These are phyloP conservation scores for Synergus laeviventris DNA, from an alignment of 2,888 invertebrate genomes.

Conservation along the genomic window DNA sequence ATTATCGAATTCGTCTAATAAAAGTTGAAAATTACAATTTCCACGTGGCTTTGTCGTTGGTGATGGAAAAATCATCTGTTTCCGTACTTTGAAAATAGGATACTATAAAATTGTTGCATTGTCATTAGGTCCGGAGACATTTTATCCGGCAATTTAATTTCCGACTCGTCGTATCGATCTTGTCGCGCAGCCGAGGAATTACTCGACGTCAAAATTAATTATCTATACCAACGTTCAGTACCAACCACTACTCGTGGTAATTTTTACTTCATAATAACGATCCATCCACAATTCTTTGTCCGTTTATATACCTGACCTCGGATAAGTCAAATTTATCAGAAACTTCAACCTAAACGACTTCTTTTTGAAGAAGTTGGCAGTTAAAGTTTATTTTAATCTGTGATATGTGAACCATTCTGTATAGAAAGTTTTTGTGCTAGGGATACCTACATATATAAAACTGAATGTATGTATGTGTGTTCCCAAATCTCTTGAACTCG, in stretches of 20 bases:
- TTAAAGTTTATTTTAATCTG: not conserved
- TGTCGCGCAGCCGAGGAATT: constrained; percentile 38
- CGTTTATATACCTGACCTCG: not conserved
- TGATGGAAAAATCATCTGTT: constrained; percentile 20
- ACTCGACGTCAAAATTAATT: constrained; percentile 45
- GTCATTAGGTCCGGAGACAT: constrained; percentile 14
- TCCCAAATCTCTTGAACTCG: too few species aligned
- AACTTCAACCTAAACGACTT: not conserved
- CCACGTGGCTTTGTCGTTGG: not conserved
- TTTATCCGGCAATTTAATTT: constrained; percentile 32
- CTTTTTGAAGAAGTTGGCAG: not conserved
- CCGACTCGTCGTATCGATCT: constrained; percentile 57
- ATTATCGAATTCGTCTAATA: not conserved
- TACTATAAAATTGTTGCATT: not conserved
- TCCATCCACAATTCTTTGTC: not conserved
- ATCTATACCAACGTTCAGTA: constrained; percentile 36
- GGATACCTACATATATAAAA: too few species aligned
- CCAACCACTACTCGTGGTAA: constrained; percentile 22
- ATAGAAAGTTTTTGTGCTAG: too few species aligned
- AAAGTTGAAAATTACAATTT: not conserved
- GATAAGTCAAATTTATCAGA: not conserved
- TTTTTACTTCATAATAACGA: constrained; percentile 20
- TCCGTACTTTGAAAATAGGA: constrained; percentile 7
- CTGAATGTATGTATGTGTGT: too few species aligned
- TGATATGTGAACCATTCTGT: too few species aligned